These are phyloP conservation scores for Drosophila recens DNA, from an alignment of 2,888 invertebrate species.

Conservation along the genomic window DNA sequence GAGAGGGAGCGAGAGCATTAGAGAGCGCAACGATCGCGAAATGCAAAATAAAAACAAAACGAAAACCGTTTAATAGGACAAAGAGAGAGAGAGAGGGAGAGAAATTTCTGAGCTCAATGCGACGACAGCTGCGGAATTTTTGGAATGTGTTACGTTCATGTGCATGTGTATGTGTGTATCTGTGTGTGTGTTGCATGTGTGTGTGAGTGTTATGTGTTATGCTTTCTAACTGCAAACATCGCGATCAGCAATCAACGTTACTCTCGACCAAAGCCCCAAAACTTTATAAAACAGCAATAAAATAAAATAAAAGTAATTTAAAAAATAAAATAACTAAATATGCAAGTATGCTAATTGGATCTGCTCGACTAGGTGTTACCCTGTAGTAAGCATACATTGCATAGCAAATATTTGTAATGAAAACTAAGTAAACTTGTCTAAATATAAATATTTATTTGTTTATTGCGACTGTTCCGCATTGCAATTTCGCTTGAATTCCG, in stretches of 20 bases:
- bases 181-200: slow-evolving; percentile 10
- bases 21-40: slow-evolving; percentile 34
- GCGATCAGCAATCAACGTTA: slow-evolving; percentile 48
- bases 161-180: not conserved
- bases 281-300: slow-evolving; percentile 33
- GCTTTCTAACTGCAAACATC: slow-evolving; percentile 71
- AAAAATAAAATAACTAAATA: slow-evolving; percentile 4
- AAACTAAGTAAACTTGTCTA: not conserved
- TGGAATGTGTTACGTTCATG: slow-evolving; percentile 39
- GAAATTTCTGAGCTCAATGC: slow-evolving; percentile 21
- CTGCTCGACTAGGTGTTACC: slow-evolving; percentile 13
- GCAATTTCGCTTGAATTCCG: slow-evolving; percentile 14
- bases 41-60: slow-evolving; percentile 64
- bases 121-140: slow-evolving; percentile 50
- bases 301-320: slow-evolving; percentile 32
- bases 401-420: not conserved
- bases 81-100: slow-evolving; percentile 1
- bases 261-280: slow-evolving; percentile 35
- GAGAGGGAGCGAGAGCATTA: not conserved
- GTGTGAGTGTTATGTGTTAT: slow-evolving; percentile 55
- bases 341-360: not conserved
- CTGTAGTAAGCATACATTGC: not conserved
- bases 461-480: slow-evolving; percentile 5
- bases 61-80: slow-evolving; percentile 15
- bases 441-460: slow-evolving; percentile 11